Evolutionary conservation across 2,888 invertebrate species (phyloP), one percentile per base, ranked within the genome.

Genomic region (Melinaea menophilus): DNA sequence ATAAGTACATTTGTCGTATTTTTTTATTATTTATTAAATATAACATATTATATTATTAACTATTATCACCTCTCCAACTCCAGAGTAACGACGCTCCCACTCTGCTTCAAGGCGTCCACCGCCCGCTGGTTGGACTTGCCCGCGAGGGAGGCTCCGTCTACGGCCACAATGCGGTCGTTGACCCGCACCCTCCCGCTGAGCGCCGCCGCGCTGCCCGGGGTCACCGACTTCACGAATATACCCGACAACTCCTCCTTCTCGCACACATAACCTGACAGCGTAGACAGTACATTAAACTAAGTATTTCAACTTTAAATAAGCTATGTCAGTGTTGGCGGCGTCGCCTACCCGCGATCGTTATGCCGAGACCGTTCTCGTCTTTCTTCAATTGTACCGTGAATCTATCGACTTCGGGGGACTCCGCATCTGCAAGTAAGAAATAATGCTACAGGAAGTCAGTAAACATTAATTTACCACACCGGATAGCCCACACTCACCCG

Each of bases 231-330:
- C 63, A 99, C 98, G 90, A 99, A 99, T 74, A 99, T 99, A 45
- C 99, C 99, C 0, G 98, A 98, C 57, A 99, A 91, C 82, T 99
- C 99, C 87, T 99, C 99, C 89, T 98, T 98, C 84, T 98, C 98
- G 82, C 98, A 98, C 12, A 99, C 98, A 82, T 99, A 99, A 63
- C 97, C 96, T 91, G 72, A 0, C 22, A 51, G 64, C 9, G 9
- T 41, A 41, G 2, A 9, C 9, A 41, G 9, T 41, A 41, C 11
- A 5, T 35, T 31, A n/a, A 31, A 9, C 34, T 12, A n/a, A 59
- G 35, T 47, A 7, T 31, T 45, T 37, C 0, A 56, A 9, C 46
- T 22, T 41, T 35, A 11, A 48, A 0, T 4, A 11, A 56, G 41
- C 13, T 9, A 55, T n/a, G 12, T 46, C 45, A 55, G 33, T 37